phyloP scores from a whole-genome alignment of 2,113 vertebrate genomes.

The Pelecanoides urinatrix region DNA sequence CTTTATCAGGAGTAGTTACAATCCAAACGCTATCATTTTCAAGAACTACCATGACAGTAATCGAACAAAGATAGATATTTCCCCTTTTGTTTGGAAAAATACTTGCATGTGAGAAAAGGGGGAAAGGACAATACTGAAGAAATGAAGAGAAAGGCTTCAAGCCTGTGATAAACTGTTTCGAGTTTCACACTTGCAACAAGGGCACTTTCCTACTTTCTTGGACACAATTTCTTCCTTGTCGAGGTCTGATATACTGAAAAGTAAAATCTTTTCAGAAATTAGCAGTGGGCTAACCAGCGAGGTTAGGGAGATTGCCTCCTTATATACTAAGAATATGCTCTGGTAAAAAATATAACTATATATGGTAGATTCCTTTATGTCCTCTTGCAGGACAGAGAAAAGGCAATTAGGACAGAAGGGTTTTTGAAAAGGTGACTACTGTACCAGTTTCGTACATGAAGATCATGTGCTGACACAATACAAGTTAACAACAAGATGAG shows the following conservation, averaged over 20 bases:
- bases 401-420: background rate
- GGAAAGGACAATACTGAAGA: background rate
- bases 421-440: background rate
- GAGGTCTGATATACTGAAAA: background rate
- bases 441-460: background rate
- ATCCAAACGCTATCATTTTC: background rate
- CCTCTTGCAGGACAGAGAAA: background rate
- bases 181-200: background rate
- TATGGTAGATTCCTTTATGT: background rate
- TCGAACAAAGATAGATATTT: background rate
- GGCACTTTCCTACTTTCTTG: background rate
- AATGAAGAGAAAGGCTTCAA: background rate
- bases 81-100: background rate
- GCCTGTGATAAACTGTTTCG: background rate
- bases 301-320: background rate
- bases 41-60: background rate
- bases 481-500: background rate
- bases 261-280: background rate
- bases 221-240: background rate
- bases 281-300: background rate
- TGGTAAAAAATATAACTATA: background rate
- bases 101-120: background rate
- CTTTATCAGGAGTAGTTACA: background rate
- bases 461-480: background rate
- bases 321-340: background rate